phyloP scores from a whole-genome alignment of 2,113 vertebrate species.

The Oreochromis tanganicae region DNA sequence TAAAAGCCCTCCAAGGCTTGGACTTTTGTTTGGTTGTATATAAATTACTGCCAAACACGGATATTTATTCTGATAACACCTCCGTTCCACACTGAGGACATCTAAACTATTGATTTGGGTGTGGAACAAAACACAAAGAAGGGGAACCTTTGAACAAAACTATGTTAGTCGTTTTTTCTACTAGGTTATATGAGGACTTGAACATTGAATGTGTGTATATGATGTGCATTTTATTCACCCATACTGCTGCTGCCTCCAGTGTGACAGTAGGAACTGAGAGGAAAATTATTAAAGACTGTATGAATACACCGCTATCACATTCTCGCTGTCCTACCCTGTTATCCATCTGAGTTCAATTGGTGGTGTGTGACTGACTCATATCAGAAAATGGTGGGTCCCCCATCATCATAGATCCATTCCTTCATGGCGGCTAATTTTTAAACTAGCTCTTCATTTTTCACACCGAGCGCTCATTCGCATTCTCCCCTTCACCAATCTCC shows the following conservation, averaged over 20 bases:
- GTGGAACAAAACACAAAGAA: neutral
- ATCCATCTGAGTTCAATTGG: neutral
- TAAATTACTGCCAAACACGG: slow-evolving; percentile 26
- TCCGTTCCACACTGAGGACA: neutral
- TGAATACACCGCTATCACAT: neutral
- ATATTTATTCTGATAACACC: slow-evolving; percentile 26
- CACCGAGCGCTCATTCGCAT: neutral
- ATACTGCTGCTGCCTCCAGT: neutral
- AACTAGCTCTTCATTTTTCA: slow-evolving; percentile 12
- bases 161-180: neutral
- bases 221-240: neutral
- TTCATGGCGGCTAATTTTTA: neutral
- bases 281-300: neutral
- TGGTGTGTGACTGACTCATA: slow-evolving; percentile 12
- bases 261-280: neutral
- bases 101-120: slow-evolving; percentile 31
- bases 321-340: neutral
- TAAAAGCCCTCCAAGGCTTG: slow-evolving; percentile 33
- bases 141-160: neutral
- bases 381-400: neutral
- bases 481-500: slow-evolving; percentile 5
- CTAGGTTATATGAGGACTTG: neutral
- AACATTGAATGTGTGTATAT: slow-evolving; percentile 4
- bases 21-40: slow-evolving; percentile 43
- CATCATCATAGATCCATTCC: slow-evolving; percentile 16